Conservation (phyloP, 1,140 invertebrate genomes). For the Hyles vespertilio region DNA sequence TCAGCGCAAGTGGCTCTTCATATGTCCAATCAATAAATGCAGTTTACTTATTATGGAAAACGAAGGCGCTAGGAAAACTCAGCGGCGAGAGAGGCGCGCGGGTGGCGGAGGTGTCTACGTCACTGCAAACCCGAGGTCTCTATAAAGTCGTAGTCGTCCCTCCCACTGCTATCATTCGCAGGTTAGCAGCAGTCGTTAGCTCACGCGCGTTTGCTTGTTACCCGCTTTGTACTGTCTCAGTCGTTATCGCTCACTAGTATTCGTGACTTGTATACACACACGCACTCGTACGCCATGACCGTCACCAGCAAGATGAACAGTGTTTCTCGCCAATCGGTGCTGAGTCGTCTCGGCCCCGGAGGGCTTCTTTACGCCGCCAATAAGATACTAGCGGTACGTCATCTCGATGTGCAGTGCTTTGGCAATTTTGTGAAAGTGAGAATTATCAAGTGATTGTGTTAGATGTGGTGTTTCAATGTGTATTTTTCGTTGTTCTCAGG, state of each 20-base stretch:
- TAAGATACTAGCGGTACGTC: conserved; percentile 72
- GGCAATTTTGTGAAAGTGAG: conserved; percentile 42
- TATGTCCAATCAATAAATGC: conserved; percentile 34
- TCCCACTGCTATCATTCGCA: conserved; percentile 61
- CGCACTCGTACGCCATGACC: conserved; percentile 61
- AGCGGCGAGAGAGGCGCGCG: conserved; percentile 27
- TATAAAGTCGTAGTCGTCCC: conserved; percentile 58
- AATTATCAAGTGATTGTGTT: conserved; percentile 30
- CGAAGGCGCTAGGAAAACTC: conserved; percentile 26
- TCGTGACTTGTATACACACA: conserved; percentile 36
- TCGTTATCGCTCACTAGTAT: conserved; percentile 45
- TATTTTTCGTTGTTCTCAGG: conserved; percentile 64
- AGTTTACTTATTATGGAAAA: conserved; percentile 10
- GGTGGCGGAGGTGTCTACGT: conserved; percentile 40
- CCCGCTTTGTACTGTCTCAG: conserved; percentile 32
- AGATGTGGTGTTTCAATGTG: conserved; percentile 51
- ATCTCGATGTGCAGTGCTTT: conserved; percentile 40
- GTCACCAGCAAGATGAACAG: conserved; percentile 74
- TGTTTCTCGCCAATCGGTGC: conserved; percentile 65
- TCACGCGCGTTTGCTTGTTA: conserved; percentile 48
- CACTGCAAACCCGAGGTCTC: conserved; percentile 66
- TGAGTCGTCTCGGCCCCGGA: conserved; percentile 63
- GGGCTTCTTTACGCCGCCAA: conserved; percentile 65
- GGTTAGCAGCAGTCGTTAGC: conserved; percentile 48
- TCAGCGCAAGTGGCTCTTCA: background rate